Conservation (phyloP, 2,113 vertebrate species). For the Variabilichromis moorii region DNA sequence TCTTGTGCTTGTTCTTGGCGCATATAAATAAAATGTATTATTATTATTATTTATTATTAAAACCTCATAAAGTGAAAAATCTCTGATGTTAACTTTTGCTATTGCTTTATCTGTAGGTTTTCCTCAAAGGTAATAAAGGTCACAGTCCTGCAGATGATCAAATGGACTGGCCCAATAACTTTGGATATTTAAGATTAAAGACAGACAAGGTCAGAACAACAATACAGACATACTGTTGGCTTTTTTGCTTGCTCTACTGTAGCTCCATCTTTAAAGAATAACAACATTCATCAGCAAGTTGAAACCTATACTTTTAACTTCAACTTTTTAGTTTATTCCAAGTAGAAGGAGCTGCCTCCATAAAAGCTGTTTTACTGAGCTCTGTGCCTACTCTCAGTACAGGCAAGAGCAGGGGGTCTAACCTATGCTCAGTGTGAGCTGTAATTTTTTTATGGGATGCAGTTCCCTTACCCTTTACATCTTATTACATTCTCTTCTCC, state of each 20-base stretch:
- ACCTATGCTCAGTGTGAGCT: slow-evolving; percentile 7
- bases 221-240: neutral
- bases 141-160: neutral
- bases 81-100: neutral
- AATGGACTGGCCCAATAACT: neutral
- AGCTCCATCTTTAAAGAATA: neutral
- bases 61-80: neutral
- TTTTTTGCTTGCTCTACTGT: neutral
- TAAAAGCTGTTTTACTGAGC: neutral
- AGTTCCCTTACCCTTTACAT: neutral
- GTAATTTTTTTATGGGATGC: neutral
- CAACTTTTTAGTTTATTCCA: neutral
- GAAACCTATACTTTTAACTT: neutral
- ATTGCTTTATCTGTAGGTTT: neutral
- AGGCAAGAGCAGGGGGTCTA: neutral
- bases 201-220: neutral
- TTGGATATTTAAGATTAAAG: neutral
- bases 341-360: neutral
- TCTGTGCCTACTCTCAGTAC: neutral
- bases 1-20: neutral
- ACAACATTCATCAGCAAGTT: neutral
- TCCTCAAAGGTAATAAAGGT: neutral
- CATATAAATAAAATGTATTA: neutral
- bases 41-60: neutral
- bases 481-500: neutral